Evolutionary conservation across 2,113 vertebrate genomes (phyloP).

Genomic region (Cochlearius cochlearius): DNA sequence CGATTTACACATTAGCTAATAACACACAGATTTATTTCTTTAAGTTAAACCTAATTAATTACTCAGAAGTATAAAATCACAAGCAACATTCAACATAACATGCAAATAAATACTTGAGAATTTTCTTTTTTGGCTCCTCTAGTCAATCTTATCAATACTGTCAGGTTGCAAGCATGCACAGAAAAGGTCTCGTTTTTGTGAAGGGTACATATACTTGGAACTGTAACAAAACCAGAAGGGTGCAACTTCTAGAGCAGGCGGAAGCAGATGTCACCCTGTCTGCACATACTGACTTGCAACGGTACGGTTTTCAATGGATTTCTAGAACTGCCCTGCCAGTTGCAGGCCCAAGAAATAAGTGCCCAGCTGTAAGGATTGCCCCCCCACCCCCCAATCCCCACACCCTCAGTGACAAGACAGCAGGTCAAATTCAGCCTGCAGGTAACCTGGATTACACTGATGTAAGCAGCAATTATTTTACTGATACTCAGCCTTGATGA

Average conservation of each 20-base stretch:
- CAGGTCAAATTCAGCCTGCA: not conserved
- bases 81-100: not conserved
- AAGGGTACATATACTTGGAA: not conserved
- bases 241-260: not conserved
- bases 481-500: constrained; percentile 12
- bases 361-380: not conserved
- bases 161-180: not conserved
- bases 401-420: not conserved
- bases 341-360: not conserved
- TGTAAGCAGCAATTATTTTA: not conserved
- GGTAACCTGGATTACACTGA: not conserved
- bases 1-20: not conserved
- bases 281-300: not conserved
- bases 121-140: not conserved
- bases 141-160: not conserved
- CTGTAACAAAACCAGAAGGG: not conserved
- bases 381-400: accelerated
- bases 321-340: not conserved
- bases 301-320: not conserved
- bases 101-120: not conserved
- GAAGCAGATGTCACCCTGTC: not conserved
- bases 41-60: not conserved
- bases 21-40: not conserved
- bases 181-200: not conserved
- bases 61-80: not conserved